Evolutionary conservation across 2,797 vertebrate genomes (phyloP).

Genomic region (Petrocephalus schoutedeni): DNA sequence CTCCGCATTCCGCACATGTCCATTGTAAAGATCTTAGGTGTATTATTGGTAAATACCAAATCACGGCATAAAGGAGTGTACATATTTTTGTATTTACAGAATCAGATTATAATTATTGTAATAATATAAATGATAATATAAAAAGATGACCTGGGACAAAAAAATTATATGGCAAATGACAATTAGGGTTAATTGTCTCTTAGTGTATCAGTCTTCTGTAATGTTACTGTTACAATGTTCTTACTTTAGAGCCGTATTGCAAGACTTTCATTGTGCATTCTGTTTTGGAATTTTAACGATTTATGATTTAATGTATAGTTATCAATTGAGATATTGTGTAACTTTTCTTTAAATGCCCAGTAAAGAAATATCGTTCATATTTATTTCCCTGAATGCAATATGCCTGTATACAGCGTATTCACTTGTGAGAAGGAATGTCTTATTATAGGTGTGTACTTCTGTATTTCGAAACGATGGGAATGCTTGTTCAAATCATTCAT

Average conservation of each 20-base stretch:
- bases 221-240: slow-evolving; percentile 26
- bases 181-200: slow-evolving; percentile 33
- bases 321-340: slow-evolving; percentile 53
- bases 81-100: slow-evolving; percentile 54
- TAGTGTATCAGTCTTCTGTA: slow-evolving; percentile 32
- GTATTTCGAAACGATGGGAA: slow-evolving; percentile 44
- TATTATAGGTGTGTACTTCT: slow-evolving; percentile 29
- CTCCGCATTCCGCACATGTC: slow-evolving; percentile 53
- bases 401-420: slow-evolving; percentile 17
- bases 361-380: slow-evolving; percentile 32
- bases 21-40: slow-evolving; percentile 61
- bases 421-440: not conserved
- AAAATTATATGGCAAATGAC: slow-evolving; percentile 28
- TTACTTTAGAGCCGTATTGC: slow-evolving; percentile 42
- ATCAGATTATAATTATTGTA: slow-evolving; percentile 51
- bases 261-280: slow-evolving; percentile 53
- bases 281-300: slow-evolving; percentile 55
- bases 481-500: not conserved
- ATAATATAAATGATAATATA: slow-evolving; percentile 15
- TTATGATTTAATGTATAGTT: slow-evolving; percentile 63
- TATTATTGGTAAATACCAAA: slow-evolving; percentile 47
- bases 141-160: not conserved
- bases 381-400: slow-evolving; percentile 37
- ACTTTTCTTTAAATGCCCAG: slow-evolving; percentile 38
- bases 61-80: not conserved